Conservation (phyloP, 1,140 invertebrate genomes). For the Tetranychus urticae region DNA sequence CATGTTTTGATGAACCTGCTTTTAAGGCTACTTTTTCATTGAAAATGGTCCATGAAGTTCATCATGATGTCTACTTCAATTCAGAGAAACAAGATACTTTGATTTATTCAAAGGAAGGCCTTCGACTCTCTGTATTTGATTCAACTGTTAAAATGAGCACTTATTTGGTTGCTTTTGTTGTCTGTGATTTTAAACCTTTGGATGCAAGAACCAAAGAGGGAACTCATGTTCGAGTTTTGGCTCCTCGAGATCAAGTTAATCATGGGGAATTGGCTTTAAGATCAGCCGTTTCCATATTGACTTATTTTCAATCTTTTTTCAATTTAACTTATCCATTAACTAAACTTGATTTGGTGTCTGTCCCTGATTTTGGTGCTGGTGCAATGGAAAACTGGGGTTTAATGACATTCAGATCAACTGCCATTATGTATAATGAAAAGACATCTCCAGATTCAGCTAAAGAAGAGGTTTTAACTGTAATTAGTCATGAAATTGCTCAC, state of each 20-base stretch:
- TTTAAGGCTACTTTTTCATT: conserved; percentile 76
- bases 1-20: conserved; percentile 89
- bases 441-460: conserved; percentile 40
- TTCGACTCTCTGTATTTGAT: conserved; percentile 36
- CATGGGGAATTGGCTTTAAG: conserved; percentile 48
- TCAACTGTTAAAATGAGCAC: conserved; percentile 86
- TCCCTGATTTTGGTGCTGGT: conserved; percentile 61
- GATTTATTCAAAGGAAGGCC: conserved; percentile 1
- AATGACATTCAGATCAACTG: conserved; percentile 48
- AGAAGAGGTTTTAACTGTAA: conserved; percentile 46
- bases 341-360: conserved; percentile 25
- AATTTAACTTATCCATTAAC: conserved; percentile 53
- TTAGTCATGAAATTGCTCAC: conserved; percentile 9
- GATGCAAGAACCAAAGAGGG: not conserved
- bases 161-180: conserved; percentile 74
- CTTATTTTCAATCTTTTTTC: conserved; percentile 63
- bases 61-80: conserved; percentile 66
- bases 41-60: conserved; percentile 57
- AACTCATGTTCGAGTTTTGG: conserved; percentile 48
- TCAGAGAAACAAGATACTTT: not conserved
- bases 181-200: conserved; percentile 40
- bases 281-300: conserved; percentile 44
- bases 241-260: conserved; percentile 44
- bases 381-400: conserved; percentile 94
- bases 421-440: conserved; percentile 41